These are phyloP conservation scores for Helicoverpa assulta DNA, from an alignment of 2,888 invertebrate genomes.

Conservation along the genomic window DNA sequence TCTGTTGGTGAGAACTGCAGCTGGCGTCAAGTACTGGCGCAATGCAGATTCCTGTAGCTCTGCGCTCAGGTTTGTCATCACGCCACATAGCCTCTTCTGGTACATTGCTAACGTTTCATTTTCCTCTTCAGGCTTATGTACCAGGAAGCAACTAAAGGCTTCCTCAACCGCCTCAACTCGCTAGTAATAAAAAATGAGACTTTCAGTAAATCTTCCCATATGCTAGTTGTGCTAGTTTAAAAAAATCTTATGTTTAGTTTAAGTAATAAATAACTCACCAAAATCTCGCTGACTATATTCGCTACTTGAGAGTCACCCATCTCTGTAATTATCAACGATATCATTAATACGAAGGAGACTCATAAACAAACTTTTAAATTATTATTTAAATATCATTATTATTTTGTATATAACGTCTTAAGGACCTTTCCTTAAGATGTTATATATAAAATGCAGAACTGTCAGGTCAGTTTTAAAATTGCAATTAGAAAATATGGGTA, in stretches of 20 bases:
- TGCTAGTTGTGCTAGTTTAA: neutral
- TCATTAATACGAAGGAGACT: neutral
- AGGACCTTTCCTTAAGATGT: too few relatives aligned
- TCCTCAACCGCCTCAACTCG: slow-evolving; percentile 96
- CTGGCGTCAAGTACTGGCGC: slow-evolving; percentile 93
- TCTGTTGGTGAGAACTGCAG: slow-evolving; percentile 93
- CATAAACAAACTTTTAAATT: slow-evolving; percentile 20
- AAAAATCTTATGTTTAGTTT: neutral
- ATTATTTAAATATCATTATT: too few relatives aligned
- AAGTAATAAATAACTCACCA: slow-evolving; percentile 84
- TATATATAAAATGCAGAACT: too few relatives aligned
- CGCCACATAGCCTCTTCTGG: slow-evolving; percentile 92
- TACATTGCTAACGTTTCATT: slow-evolving; percentile 92
- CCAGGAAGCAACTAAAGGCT: slow-evolving; percentile 96
- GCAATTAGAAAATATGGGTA: too few relatives aligned
- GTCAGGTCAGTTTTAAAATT: too few relatives aligned
- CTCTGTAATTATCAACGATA: slow-evolving; percentile 43
- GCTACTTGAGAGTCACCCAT: slow-evolving; percentile 92
- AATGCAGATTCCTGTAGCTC: slow-evolving; percentile 94
- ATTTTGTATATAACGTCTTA: too few relatives aligned
- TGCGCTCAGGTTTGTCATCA: slow-evolving; percentile 91
- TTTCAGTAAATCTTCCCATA: too few relatives aligned
- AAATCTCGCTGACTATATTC: slow-evolving; percentile 92
- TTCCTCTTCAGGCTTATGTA: slow-evolving; percentile 93
- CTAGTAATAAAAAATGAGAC: slow-evolving; percentile 80